These are phyloP conservation scores for Gnatocerus cornutus DNA, from an alignment of 2,888 invertebrate genomes.

Conservation along the genomic window DNA sequence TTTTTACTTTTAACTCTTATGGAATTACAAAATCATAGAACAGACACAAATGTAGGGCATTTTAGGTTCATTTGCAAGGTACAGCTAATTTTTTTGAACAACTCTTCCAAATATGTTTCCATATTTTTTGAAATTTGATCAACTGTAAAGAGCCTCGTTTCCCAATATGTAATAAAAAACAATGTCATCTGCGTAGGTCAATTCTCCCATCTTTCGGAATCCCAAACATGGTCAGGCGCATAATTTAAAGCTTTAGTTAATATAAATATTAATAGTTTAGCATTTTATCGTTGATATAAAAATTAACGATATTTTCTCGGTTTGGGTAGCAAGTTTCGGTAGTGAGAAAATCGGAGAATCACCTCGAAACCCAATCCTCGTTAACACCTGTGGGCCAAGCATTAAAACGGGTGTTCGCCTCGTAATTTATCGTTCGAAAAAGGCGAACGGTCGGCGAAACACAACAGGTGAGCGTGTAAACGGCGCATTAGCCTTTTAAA, in stretches of 20 bases:
- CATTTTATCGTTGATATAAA: not conserved
- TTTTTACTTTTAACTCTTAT: too few species aligned
- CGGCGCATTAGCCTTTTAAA: slow-evolving; percentile 51
- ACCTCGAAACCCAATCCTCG: slow-evolving; percentile 39
- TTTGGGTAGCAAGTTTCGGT: slow-evolving; percentile 34
- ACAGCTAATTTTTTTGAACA: too few species aligned
- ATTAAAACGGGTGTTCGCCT: slow-evolving; percentile 43
- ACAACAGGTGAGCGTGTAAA: slow-evolving; percentile 52
- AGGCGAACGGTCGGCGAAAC: slow-evolving; percentile 38
- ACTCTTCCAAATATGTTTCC: too few species aligned
- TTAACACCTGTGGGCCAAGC: slow-evolving; percentile 46
- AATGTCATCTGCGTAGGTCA: not conserved
- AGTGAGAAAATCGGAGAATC: slow-evolving; percentile 33
- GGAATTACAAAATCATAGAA: too few species aligned
- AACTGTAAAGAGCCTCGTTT: not conserved
- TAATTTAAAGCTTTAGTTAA: not conserved
- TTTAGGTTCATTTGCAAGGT: too few species aligned
- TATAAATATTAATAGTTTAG: slow-evolving; percentile 7
- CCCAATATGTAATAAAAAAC: slow-evolving; percentile 1
- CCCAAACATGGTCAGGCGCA: slow-evolving; percentile 4
- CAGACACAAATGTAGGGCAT: too few species aligned
- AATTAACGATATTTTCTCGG: slow-evolving; percentile 6
- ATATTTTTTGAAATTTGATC: too few species aligned
- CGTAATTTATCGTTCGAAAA: slow-evolving; percentile 48
- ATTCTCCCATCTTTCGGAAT: too few species aligned